Conservation (phyloP, 2,888 invertebrate genomes). For the Sarcophaga variegata region DNA sequence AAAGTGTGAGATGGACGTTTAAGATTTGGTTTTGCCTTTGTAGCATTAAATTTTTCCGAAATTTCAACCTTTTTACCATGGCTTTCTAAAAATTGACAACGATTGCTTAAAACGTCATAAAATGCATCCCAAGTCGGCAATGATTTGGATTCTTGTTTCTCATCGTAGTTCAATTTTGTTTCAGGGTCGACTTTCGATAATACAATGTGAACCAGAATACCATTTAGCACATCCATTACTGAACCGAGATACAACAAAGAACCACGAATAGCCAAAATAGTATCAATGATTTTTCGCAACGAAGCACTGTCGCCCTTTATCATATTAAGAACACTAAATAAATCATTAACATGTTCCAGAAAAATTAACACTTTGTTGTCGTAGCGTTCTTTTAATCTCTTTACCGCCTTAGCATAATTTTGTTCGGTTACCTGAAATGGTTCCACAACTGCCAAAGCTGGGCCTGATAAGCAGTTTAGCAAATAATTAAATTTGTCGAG, state of each 20-base stretch:
- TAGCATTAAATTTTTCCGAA: no score
- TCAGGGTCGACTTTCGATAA: no score
- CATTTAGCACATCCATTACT: no score
- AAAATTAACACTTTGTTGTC: conserved; percentile 39
- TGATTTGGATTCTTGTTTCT: conserved; percentile 36
- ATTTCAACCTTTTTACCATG: no score
- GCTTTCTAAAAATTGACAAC: conserved; percentile 27
- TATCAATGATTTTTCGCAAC: neutral
- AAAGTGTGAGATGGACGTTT: no score
- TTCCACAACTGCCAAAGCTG: conserved; percentile 34
- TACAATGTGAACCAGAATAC: no score
- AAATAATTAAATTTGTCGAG: conserved; percentile 46
- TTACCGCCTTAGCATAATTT: conserved; percentile 35
- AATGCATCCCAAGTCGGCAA: conserved; percentile 36
- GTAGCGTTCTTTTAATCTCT: conserved; percentile 25
- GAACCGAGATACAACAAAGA: conserved; percentile 16
- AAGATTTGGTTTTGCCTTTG: no score
- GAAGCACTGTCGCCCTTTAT: conserved; percentile 4
- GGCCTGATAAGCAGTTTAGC: conserved; percentile 34
- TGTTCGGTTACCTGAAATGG: conserved; percentile 38
- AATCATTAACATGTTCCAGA: conserved; percentile 12
- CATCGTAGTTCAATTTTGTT: neutral
- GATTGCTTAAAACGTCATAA: conserved; percentile 37
- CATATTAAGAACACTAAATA: conserved; percentile 11
- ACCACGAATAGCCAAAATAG: neutral